Conservation (phyloP, 2,888 invertebrate genomes). For the Spilosoma lubricipeda region DNA sequence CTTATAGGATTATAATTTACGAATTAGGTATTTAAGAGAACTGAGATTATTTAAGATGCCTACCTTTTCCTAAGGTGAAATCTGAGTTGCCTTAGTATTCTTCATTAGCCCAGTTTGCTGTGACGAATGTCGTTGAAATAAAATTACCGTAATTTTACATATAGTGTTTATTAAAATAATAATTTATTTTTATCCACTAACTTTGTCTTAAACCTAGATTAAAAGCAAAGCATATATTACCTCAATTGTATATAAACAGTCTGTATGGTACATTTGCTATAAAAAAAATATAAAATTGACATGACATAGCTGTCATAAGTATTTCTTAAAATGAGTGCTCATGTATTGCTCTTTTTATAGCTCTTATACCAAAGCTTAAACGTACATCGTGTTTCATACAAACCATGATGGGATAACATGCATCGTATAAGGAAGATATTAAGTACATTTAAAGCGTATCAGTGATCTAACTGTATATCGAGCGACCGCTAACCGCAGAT, state of each 20-base stretch:
- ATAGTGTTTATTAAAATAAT: not conserved
- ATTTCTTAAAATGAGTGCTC: not conserved
- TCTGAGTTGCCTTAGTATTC: not conserved
- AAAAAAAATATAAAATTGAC: not conserved
- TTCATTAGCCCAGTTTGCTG: not conserved
- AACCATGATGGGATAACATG: slow-evolving; percentile 20
- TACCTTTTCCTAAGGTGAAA: too few species aligned
- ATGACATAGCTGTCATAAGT: not conserved
- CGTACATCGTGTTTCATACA: not conserved
- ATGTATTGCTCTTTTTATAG: not conserved
- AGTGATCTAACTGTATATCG: slow-evolving; percentile 56
- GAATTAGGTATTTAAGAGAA: too few species aligned
- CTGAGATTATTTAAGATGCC: not conserved
- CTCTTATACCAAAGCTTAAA: not conserved
- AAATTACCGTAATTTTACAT: not conserved
- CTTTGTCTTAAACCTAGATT: not conserved
- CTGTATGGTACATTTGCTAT: not conserved
- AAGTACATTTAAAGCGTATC: slow-evolving; percentile 53
- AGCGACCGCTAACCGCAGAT: slow-evolving; percentile 54
- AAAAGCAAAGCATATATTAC: not conserved
- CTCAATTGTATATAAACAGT: not conserved
- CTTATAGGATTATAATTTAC: too few species aligned
- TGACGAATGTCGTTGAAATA: not conserved
- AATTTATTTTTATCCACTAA: too few species aligned
- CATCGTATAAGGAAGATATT: slow-evolving; percentile 60